phyloP scores from a whole-genome alignment of 2,113 vertebrate species.

The Eurypyga helias region DNA sequence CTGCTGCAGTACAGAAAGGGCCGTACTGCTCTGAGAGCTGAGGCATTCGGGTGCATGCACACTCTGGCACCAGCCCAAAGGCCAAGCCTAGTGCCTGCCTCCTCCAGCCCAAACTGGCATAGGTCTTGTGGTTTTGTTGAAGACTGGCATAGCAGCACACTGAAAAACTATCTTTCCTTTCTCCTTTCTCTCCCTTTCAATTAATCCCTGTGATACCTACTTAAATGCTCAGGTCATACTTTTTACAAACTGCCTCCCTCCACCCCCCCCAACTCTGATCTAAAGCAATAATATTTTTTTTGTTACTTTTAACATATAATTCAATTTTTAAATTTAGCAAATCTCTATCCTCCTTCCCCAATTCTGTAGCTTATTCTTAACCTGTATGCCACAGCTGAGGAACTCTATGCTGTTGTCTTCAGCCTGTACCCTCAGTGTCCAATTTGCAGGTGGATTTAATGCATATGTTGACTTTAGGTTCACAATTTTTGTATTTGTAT shows the following conservation, averaged over 20 bases:
- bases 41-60: accelerated
- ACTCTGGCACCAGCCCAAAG: not conserved
- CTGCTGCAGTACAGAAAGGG: not conserved
- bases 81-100: not conserved
- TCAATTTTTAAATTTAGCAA: not conserved
- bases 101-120: not conserved
- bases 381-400: not conserved
- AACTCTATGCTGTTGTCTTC: not conserved
- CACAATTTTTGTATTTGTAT: not conserved
- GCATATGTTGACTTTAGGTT: not conserved
- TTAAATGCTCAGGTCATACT: not conserved
- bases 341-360: not conserved
- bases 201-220: not conserved
- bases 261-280: not conserved
- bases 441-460: not conserved
- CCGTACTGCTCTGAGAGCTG: not conserved
- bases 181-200: not conserved
- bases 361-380: not conserved
- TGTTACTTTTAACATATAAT: not conserved
- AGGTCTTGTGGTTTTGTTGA: not conserved
- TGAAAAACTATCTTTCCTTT: not conserved
- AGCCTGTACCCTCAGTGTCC: not conserved
- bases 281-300: not conserved
- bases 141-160: not conserved
- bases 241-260: not conserved